Percentiles rank a stretch among this genome's conserved stretches.
These are phyloP conservation scores for Tachuris rubrigastra DNA, from an alignment of 2,113 vertebrate species.

Conservation along the genomic window DNA sequence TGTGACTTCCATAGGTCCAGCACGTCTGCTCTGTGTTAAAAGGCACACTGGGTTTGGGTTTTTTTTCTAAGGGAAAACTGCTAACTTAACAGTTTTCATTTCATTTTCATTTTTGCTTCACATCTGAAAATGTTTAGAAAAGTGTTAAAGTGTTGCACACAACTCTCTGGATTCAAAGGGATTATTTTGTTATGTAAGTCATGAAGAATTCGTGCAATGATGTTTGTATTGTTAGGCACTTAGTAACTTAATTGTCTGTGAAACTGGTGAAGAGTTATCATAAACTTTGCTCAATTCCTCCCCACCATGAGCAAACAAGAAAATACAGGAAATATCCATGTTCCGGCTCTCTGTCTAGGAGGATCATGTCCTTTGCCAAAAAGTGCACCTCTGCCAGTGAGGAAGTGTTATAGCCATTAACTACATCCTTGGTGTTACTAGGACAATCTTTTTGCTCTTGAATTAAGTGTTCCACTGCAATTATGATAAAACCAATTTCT, in stretches of 20 bases:
- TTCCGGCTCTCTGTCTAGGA: background rate
- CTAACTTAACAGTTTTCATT: background rate
- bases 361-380: background rate
- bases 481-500: background rate
- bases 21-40: background rate
- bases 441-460: background rate
- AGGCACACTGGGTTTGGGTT: rapidly evolving
- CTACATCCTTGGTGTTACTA: background rate
- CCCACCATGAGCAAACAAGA: background rate
- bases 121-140: background rate
- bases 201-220: background rate
- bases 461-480: background rate
- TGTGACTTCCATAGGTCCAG: rapidly evolving
- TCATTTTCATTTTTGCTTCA: rapidly evolving
- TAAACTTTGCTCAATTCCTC: background rate
- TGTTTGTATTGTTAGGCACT: background rate
- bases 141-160: background rate
- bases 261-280: background rate
- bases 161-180: background rate
- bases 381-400: background rate
- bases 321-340: background rate
- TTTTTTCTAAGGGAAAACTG: background rate
- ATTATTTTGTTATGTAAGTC: background rate
- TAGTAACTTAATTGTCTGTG: background rate
- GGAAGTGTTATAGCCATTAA: background rate